These are phyloP conservation scores for Siniperca undulata DNA, from an alignment of 2,797 vertebrate species.

Conservation along the genomic window DNA sequence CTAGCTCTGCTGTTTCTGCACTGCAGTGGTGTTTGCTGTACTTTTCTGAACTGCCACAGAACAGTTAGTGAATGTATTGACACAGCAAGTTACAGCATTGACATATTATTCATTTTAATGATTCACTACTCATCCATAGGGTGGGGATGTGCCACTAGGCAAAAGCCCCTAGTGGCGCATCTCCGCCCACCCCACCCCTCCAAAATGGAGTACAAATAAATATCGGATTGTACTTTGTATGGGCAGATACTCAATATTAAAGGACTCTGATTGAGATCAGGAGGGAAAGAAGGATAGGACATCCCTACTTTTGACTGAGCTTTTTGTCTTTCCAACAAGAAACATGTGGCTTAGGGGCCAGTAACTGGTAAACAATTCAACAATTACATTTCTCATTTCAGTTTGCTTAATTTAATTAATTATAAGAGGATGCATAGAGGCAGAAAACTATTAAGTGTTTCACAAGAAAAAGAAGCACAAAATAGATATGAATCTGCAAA, in stretches of 20 bases:
- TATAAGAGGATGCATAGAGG: neutral
- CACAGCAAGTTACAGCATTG: neutral
- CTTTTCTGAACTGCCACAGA: neutral
- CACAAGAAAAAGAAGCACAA: neutral
- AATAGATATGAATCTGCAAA: neutral
- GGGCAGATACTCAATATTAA: neutral
- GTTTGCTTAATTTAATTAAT: conserved; percentile 1
- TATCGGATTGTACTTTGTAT: neutral
- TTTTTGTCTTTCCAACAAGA: neutral
- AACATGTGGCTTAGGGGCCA: neutral
- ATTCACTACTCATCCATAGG: neutral
- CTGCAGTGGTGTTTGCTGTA: neutral
- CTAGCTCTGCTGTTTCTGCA: neutral
- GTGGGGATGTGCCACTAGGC: no score
- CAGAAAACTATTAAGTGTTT: neutral
- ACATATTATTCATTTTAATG: neutral
- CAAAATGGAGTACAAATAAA: neutral
- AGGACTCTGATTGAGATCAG: neutral
- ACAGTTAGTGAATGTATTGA: neutral
- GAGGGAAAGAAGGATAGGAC: neutral
- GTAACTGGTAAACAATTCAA: neutral
- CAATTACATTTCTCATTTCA: neutral
- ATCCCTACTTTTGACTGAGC: neutral
- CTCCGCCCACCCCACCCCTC: no score
- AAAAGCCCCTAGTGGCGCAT: no score